Conservation (phyloP, 2,113 vertebrate genomes). For the Balaeniceps rex region DNA sequence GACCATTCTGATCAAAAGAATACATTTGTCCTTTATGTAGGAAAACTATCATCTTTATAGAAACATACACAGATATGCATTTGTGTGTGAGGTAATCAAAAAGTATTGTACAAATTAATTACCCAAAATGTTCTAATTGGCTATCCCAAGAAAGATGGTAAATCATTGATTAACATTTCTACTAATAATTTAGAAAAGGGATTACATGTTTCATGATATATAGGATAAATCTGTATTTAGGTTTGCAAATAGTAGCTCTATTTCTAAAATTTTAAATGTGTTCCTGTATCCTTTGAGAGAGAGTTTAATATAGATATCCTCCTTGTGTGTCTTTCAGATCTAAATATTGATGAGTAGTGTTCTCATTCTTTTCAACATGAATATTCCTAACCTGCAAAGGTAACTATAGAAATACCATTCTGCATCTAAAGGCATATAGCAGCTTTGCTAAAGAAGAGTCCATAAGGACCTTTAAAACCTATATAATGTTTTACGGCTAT, state of each 20-base stretch:
- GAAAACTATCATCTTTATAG: background rate
- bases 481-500: background rate
- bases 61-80: background rate
- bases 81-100: background rate
- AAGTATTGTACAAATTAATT: background rate
- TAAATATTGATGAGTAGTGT: background rate
- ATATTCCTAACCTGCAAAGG: background rate
- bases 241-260: background rate
- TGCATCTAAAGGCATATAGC: background rate
- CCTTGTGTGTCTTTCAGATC: background rate
- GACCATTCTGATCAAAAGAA: background rate
- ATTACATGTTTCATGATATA: background rate
- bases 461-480: background rate
- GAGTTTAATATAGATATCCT: background rate
- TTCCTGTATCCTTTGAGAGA: background rate
- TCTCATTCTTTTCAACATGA: background rate
- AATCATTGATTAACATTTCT: background rate
- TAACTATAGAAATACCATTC: background rate
- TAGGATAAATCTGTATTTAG: background rate
- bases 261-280: background rate
- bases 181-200: background rate
- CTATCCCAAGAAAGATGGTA: background rate
- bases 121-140: background rate
- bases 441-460: background rate
- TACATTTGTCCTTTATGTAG: background rate